Conservation (phyloP, 2,888 invertebrate species). For the Entomobrya multifasciata region DNA sequence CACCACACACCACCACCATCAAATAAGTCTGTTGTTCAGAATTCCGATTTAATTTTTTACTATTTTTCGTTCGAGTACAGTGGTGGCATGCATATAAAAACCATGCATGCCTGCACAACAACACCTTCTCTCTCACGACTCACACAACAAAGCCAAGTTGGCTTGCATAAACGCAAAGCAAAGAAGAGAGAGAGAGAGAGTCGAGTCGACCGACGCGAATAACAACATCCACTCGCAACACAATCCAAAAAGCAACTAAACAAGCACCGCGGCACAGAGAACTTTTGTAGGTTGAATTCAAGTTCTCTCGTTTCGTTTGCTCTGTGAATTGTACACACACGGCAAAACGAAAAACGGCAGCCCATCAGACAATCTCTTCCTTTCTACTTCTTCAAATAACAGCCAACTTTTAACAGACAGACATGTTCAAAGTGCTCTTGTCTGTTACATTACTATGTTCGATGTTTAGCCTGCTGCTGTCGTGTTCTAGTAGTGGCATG, state of each 20-base stretch:
- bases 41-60: neutral
- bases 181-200: neutral
- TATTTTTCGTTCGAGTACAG: neutral
- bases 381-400: neutral
- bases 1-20: too few relatives aligned
- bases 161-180: too few relatives aligned
- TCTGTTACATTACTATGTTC: too few relatives aligned
- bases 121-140: neutral
- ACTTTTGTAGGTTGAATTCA: neutral
- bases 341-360: neutral
- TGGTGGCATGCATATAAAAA: neutral
- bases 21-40: neutral
- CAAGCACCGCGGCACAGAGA: neutral
- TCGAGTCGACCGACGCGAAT: neutral
- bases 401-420: slow-evolving; percentile 31
- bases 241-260: slow-evolving; percentile 67
- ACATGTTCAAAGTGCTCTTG: neutral
- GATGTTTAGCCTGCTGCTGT: neutral
- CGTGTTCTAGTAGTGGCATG: neutral
- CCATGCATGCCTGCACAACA: slow-evolving; percentile 28
- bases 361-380: slow-evolving; percentile 20
- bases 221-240: slow-evolving; percentile 57
- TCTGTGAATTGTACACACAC: neutral
- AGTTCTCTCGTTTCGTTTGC: neutral
- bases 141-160: too few relatives aligned